phyloP scores from a whole-genome alignment of 2,113 vertebrate genomes.

The Hippopotamus amphibius region DNA sequence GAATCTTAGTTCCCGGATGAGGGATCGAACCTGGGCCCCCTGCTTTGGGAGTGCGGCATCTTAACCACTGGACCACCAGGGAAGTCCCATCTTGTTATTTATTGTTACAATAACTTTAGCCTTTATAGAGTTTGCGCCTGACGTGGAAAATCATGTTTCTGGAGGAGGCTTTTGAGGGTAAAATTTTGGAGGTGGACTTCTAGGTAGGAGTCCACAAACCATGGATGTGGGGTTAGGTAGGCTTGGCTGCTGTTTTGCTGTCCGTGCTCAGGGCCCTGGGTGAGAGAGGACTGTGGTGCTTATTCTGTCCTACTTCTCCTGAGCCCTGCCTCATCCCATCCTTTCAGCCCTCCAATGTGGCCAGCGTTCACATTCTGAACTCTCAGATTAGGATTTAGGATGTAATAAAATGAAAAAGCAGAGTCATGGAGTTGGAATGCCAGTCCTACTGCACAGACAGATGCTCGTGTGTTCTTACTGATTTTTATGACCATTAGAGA shows the following conservation, averaged over 20 bases:
- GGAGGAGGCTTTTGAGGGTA: neutral
- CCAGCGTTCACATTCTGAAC: neutral
- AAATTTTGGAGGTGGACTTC: neutral
- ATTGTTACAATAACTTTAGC: neutral
- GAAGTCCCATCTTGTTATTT: neutral
- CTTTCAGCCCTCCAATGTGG: neutral
- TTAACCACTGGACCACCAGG: no score
- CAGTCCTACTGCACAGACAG: neutral
- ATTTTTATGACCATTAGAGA: neutral
- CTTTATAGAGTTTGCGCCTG: neutral
- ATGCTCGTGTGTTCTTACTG: neutral
- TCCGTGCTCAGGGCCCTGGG: neutral
- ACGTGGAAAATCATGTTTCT: neutral
- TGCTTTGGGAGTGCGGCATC: no score
- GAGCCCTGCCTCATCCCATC: fast-evolving
- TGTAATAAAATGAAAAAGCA: neutral
- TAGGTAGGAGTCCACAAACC: no score
- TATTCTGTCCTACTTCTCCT: neutral
- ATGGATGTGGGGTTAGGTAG: fast-evolving
- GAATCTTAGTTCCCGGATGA: no score
- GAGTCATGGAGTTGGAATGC: neutral
- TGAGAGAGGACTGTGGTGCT: neutral
- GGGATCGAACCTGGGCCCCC: no score
- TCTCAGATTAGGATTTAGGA: neutral
- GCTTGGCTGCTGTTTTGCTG: neutral